Base-by-base conservation (phyloP, 2,888 invertebrate species). In the Epinotia nisella region DNA sequence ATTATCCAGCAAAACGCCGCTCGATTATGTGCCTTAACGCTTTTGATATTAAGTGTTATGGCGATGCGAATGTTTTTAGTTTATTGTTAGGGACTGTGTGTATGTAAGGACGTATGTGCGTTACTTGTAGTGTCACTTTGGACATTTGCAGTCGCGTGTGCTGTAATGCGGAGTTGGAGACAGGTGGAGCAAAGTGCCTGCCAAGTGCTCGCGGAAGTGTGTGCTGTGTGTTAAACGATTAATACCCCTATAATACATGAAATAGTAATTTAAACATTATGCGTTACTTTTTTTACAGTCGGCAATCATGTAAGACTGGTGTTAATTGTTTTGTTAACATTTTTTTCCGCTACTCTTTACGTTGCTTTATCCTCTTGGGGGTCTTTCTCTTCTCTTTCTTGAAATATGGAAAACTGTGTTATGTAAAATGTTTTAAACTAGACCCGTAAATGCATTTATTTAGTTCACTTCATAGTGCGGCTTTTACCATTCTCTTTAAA, bases 131-230 rank as follows among this genome's bases (percentile, higher is more conserved):
- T 17, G 51, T 49, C 51, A 10, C 49, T 51, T 64, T 1, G 2
- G 62, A 1, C 62, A 24, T 64, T 64, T 59, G n/a, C 2, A 58
- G 59, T 51, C 51, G 29, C 11, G 51, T 24, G 49, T 9, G 49
- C 11, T 21, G 51, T 60, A 10, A 19, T 61, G 56, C n/a, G 24
- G 41, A 61, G 61, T 53, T 62, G 60, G 55, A 61, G 70, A 70
- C 70, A 70, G 70, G 70, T 70, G 70, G 41, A 35, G 61, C 21
- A 19, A 53, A 69, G 69, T 69, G 68, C 51, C 39, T 60, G 68
- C 49, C 59, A 39, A 69, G 60, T 55, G 61, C 41, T 49, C 5
- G 13, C 3, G n/a, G 10, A 15, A 3, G 21, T 2, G 29, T 5
- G 49, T n/a, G 49, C 51, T 17, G 62, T 24, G 21, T 24, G 49